Evolutionary conservation across 2,888 invertebrate species (phyloP), one percentile per base, ranked within the genome.

Genomic region (Calephelis perditalis): DNA sequence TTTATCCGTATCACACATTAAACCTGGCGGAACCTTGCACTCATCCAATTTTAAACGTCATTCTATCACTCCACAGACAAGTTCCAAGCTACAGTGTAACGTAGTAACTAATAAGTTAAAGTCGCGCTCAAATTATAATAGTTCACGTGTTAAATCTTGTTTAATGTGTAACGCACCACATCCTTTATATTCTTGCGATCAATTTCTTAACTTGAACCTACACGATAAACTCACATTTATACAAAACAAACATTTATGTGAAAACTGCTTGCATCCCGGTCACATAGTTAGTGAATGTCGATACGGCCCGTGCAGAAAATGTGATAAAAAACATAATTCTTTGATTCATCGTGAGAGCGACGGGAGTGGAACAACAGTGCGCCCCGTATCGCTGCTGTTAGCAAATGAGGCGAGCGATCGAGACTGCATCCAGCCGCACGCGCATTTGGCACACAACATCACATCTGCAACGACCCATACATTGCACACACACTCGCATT

Each of bases 261-360:
- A 58, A 49, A 58, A 58, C 12, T 58, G 58, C 8, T 58, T 58
- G 36, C 49, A 35, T 45, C 12, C 37, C 10, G 58, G 58, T 11
- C 58, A 58, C 36, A 36, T 36, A 36, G 58, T 45, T n/a, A 45
- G 26, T 36, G 40, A 47, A 26, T 58, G 47, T 49, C 45, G 49
- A 37, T 49, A 12, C 9, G 49, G 58, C 7, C 58, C 58, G 11
- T 58, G 58, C 12, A 58, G 58, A 9, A 36, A 58, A 36, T 49
- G 58, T 26, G 37, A 58, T 37, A 58, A 58, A 6, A 49, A 58
- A 58, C 57, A 57, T 45, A 44, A 57, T 43, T 10, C 45, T 5
- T 26, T 57, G 11, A 12, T 56, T 40, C 43, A 66, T 65, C 49
- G 49, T 26, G 49, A 52, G 49, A 5, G 4, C 10, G 10, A 52